Base-by-base conservation (phyloP, 2,888 invertebrate genomes). In the Liopterus haemorrhoidalis region DNA sequence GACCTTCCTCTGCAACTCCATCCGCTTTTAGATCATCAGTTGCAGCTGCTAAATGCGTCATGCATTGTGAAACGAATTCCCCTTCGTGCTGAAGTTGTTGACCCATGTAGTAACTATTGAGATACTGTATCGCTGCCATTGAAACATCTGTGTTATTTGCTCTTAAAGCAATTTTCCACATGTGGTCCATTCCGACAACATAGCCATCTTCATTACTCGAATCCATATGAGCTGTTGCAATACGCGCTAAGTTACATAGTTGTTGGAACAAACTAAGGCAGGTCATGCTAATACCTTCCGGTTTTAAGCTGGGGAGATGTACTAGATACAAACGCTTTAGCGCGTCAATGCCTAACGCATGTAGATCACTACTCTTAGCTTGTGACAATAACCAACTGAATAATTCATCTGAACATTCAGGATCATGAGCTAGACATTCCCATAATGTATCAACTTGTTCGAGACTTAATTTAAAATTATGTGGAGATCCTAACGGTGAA, bases 321-420 rank as follows among this genome's bases (percentile, higher is more conserved):
- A 86, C 83, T 38, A 88, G 73, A 61, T 94, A 92, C 18, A 95
- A 74, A 59, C 92, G 87, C 59, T 89, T 81, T 39, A 94, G 70
- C 0, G 92, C 87, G 57, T 92, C 91, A 43, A 88, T 74, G 2
- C 88, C 87, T 2, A 95, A 72, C 0, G 93, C 93, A 68, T 95
- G 94, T 56, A 92, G 85, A 51, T 94, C 92, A 1, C 90, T 88
- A 12, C 87, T 86, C 67, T 91, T 89, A 2, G 91, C 88, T 67
- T 95, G 94, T 5, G 87, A 85, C 27, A 94, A 76, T 36, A 95
- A 70, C 95, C 95, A 95, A 47, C 87, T 89, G 66, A 94, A 92
- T 16, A 93, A 76, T 59, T 94, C 93, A 65, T 95, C 94, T 0
- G 88, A 83, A 59, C 91, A 91, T 57, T 88, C 88, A 0, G 78